phyloP scores from a whole-genome alignment of 2,888 invertebrate species.

The Drosophila phalerata region DNA sequence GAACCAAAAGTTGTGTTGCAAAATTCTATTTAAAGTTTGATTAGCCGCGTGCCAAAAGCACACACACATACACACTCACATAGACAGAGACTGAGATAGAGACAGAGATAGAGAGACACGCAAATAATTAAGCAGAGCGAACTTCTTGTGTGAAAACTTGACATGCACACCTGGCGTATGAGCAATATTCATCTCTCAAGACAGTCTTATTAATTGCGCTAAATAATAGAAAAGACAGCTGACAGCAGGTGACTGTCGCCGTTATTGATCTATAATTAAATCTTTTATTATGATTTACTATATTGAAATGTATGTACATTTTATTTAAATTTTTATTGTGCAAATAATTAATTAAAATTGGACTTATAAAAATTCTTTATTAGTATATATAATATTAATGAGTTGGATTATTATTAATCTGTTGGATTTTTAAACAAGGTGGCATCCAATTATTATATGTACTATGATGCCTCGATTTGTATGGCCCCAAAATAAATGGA shows the following conservation, averaged over 20 bases:
- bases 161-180: conserved; percentile 71
- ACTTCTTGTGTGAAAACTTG: conserved; percentile 60
- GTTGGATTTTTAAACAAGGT: too few relatives aligned
- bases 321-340: too few relatives aligned
- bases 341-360: too few relatives aligned
- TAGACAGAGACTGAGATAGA: not conserved
- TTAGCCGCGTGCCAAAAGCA: conserved; percentile 60
- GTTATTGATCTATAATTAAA: not conserved
- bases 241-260: too few relatives aligned
- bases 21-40: conserved; percentile 79
- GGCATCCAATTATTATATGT: too few relatives aligned
- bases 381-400: too few relatives aligned
- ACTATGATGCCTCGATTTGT: too few relatives aligned
- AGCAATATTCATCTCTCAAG: conserved; percentile 19
- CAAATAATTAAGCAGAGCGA: conserved; percentile 74
- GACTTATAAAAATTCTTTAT: too few relatives aligned
- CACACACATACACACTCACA: conserved; percentile 29
- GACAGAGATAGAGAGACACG: conserved; percentile 19
- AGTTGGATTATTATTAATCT: too few relatives aligned
- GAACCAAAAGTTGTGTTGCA: conserved; percentile 42
- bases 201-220: conserved; percentile 43
- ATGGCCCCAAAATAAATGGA: too few relatives aligned
- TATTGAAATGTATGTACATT: too few relatives aligned
- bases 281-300: not conserved
- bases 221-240: conserved; percentile 7